Conservation (phyloP, 2,888 invertebrate species). For the Acrobasis repandana region DNA sequence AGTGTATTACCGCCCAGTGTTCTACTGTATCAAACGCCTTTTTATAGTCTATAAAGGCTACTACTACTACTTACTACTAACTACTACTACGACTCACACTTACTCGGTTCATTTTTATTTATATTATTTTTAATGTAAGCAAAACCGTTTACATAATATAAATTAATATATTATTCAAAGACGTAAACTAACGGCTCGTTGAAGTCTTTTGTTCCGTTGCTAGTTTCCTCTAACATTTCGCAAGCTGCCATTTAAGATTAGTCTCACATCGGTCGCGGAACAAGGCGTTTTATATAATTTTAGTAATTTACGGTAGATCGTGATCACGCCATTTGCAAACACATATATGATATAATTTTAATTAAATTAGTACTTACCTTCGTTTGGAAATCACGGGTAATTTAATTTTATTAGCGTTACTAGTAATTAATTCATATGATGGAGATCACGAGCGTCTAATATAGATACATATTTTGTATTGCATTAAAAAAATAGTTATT, state of each 20-base stretch:
- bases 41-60: too few species aligned
- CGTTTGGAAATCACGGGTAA: not conserved
- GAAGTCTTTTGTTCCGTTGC: constrained; percentile 12
- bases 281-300: not conserved
- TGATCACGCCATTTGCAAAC: constrained; percentile 53
- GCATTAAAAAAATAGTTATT: too few species aligned
- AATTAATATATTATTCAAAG: not conserved
- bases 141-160: not conserved
- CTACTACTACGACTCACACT: too few species aligned
- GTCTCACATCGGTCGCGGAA: not conserved
- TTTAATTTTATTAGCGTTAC: not conserved
- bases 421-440: not conserved
- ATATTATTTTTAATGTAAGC: too few species aligned
- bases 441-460: too few species aligned
- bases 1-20: too few species aligned
- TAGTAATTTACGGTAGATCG: constrained; percentile 45
- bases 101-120: too few species aligned
- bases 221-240: constrained; percentile 1
- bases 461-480: too few species aligned
- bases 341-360: constrained; percentile 42
- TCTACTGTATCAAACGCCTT: too few species aligned
- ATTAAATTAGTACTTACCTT: constrained; percentile 39
- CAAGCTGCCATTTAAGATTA: not conserved
- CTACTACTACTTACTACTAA: too few species aligned
- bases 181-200: not conserved